Conservation (phyloP, 2,888 invertebrate species). For the Allacma fusca region DNA sequence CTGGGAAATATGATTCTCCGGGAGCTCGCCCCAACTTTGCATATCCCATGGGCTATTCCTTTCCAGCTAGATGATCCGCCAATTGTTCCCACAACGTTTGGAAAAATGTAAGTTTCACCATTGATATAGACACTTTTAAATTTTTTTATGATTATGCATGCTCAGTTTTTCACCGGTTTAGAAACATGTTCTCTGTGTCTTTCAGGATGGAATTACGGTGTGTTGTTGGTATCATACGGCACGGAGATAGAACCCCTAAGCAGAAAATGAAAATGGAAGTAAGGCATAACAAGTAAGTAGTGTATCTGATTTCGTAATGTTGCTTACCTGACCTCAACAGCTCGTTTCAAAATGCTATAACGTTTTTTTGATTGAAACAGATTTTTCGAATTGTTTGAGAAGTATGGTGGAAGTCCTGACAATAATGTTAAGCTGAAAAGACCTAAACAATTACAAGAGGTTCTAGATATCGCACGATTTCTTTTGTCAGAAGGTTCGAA, state of each 20-base stretch:
- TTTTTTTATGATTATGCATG: not conserved
- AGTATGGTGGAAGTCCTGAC: conserved; percentile 93
- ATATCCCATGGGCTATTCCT: conserved; percentile 97
- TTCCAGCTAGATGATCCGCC: conserved; percentile 98
- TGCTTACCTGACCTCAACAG: not conserved
- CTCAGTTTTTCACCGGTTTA: too few species aligned
- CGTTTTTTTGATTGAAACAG: conserved; percentile 66
- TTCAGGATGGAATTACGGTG: conserved; percentile 83
- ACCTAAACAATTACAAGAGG: conserved; percentile 96
- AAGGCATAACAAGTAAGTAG: conserved; percentile 82
- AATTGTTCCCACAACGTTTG: conserved; percentile 97
- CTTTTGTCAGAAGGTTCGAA: conserved; percentile 89
- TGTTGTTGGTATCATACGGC: conserved; percentile 96
- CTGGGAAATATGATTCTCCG: conserved; percentile 96
- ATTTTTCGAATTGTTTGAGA: conserved; percentile 98
- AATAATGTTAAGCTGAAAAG: conserved; percentile 97
- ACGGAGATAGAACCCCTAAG: conserved; percentile 98
- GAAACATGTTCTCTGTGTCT: not conserved
- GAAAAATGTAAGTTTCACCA: conserved; percentile 79
- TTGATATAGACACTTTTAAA: not conserved
- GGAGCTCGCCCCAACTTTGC: conserved; percentile 91
- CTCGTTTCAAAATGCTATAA: not conserved
- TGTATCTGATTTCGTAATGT: not conserved
- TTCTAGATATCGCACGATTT: conserved; percentile 93
- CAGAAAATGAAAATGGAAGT: conserved; percentile 99